Evolutionary conservation across 2,888 invertebrate genomes (phyloP), one percentile per base, ranked within the genome.

Genomic region (Labia minor): DNA sequence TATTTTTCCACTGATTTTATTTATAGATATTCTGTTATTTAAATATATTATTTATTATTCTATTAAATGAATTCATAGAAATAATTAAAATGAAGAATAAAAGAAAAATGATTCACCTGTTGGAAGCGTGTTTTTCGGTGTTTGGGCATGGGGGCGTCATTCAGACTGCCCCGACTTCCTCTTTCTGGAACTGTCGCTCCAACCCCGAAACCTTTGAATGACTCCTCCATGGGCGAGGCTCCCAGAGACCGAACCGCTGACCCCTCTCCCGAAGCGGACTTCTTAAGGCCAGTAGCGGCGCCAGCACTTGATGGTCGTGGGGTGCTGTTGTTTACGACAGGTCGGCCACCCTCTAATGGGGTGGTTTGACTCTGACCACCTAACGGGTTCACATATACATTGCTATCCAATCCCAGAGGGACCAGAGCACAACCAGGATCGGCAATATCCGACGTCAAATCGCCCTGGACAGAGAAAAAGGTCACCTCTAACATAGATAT

Each of bases 351-450:
- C 21, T 61, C 33, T 19, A 62, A 19, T 26, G 33, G n/a, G 21
- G 14, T 21, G 14, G 37, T 68, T 16, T 67, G 14, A 62, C 67
- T 63, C 16, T 65, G 26, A 21, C 75, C 74, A 66, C 78, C 89
- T 81, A 92, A 78, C 68, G 92, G 92, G 81, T 92, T 92, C 77
- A 92, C 89, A 80, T 92, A 92, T 76, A 92, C 82, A 82, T 91
- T 92, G 78, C 90, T 90, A 78, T 86, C 70, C 26, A 66, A 64
- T 19, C 62, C 37, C 1, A 69, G 65, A 19, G 67, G 86, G 78
- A 87, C 87, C 63, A 76, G 70, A 65, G 80, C 78, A 72, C 78
- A 64, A 16, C 81, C 74, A 74, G 37, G 75, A 73, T 78, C 78
- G 62, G 75, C 76, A 62, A 77, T 74, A 68, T 80, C 78, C n/a